Base-by-base conservation (phyloP, 2,888 invertebrate species). In the Eilema depressum region DNA sequence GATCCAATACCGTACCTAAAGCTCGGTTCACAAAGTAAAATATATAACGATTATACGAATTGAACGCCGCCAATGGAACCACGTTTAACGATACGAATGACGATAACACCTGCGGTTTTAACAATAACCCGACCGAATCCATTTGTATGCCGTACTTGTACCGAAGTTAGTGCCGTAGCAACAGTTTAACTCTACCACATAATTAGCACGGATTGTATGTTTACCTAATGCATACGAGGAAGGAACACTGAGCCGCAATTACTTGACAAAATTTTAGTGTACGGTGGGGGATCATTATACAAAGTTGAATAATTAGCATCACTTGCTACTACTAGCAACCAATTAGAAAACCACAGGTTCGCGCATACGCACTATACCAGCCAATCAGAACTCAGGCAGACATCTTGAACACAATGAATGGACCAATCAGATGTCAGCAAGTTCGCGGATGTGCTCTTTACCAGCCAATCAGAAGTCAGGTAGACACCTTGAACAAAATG, bases 61-160 rank as follows among this genome's bases (percentile, higher is more conserved):
- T 71, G 82, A 81, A 79, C 82, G 71, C 72, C 73, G 75, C 80
- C 79, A 78, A 75, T 69, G 76, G 70, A 81, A 78, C 81, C 85
- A 77, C 78, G 80, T 80, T 81, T 84, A 86, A 85, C 85, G 85
- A 83, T 84, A 83, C 80, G 84, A 75, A 65, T 73, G 70, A 66
- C 78, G 85, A 86, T 86, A 86, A 83, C 86, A 86, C 83, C 83
- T 86, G 87, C 77, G 86, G 86, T 83, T 83, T 76, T 73, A 73
- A 77, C 79, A 75, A 82, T 82, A 83, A 74, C 74, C 81, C 71
- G 61, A 56, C 64, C 75, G 64, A 60, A 76, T 80, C 75, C 81
- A 82, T 82, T 82, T 78, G 83, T 82, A 83, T 82, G 75, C 82
- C 64, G 69, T 70, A 47, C 70, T 62, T 71, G 80, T 77, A 74